Percentiles rank a stretch among this genome's conserved stretches.
Evolutionary conservation across 2,888 invertebrate genomes (phyloP).

Genomic region (Callosobruchus maculatus): DNA sequence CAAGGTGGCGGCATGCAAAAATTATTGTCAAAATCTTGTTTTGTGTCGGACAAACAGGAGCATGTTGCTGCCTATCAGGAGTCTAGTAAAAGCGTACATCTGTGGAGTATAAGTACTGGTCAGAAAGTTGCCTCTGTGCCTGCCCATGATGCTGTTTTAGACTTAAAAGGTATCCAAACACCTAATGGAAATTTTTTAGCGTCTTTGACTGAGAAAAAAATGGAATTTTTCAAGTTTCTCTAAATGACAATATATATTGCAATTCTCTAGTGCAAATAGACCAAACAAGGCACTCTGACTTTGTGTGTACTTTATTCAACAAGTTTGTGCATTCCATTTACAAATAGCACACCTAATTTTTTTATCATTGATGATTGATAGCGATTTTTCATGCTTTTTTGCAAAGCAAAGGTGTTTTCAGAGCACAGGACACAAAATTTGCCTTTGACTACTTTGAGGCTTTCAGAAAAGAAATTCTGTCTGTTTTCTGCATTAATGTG

Average conservation of each 20-base stretch:
- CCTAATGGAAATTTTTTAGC: conserved; percentile 57
- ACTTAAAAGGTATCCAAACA: conserved; percentile 60
- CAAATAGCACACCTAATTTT: too few species aligned
- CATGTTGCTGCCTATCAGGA: conserved; percentile 75
- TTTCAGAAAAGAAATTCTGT: too few species aligned
- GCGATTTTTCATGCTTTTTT: too few species aligned
- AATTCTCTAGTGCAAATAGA: background rate
- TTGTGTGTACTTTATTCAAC: too few species aligned
- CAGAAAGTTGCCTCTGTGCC: conserved; percentile 53
- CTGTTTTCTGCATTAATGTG: too few species aligned
- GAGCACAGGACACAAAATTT: too few species aligned
- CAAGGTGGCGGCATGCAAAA: conserved; percentile 66
- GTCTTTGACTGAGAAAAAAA: conserved; percentile 62
- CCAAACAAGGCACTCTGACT: too few species aligned
- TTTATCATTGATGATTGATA: too few species aligned
- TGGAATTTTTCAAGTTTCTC: conserved; percentile 60
- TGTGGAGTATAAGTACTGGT: conserved; percentile 61
- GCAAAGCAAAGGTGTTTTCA: too few species aligned
- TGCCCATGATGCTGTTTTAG: conserved; percentile 63
- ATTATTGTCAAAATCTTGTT: conserved; percentile 63
- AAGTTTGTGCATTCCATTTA: too few species aligned
- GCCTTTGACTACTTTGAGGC: too few species aligned
- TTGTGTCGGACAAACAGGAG: conserved; percentile 53
- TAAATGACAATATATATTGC: conserved; percentile 4
- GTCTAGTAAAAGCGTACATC: conserved; percentile 59